Conservation (phyloP, 2,797 vertebrate genomes). For the Dermochelys coriacea region DNA sequence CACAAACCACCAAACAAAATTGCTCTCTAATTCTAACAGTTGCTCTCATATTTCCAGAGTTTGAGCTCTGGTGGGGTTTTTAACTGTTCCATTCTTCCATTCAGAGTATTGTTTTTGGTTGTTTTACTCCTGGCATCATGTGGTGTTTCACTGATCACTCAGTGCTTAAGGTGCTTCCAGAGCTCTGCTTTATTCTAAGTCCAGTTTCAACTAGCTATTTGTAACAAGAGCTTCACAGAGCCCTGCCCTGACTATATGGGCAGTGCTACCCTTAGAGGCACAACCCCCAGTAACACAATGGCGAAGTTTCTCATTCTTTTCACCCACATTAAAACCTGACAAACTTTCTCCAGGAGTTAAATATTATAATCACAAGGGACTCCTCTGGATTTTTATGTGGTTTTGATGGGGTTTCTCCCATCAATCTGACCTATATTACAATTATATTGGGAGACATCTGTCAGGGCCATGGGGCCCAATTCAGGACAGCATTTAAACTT, state of each 20-base stretch:
- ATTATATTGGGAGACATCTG: neutral
- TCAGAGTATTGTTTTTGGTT: neutral
- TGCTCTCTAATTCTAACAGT: neutral
- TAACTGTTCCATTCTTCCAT: neutral
- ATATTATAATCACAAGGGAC: neutral
- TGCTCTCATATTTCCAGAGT: neutral
- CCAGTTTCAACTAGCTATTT: neutral
- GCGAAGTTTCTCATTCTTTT: neutral
- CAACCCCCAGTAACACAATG: neutral
- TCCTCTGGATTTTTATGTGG: neutral
- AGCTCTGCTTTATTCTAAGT: neutral
- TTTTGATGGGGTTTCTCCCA: rapidly evolving
- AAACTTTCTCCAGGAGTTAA: neutral
- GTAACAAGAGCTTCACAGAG: neutral
- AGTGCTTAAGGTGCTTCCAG: neutral
- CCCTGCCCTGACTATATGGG: neutral
- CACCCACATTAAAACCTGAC: neutral
- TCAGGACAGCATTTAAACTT: neutral
- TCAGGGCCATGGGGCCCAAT: neutral
- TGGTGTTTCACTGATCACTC: neutral
- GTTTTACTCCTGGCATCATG: neutral
- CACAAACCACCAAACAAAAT: neutral
- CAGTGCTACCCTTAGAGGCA: neutral
- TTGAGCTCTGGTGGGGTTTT: neutral
- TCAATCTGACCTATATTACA: neutral